Percentiles rank a stretch among this genome's conserved stretches.
These are phyloP conservation scores for Halictus ligatus DNA, from an alignment of 2,888 invertebrate species.

Conservation along the genomic window DNA sequence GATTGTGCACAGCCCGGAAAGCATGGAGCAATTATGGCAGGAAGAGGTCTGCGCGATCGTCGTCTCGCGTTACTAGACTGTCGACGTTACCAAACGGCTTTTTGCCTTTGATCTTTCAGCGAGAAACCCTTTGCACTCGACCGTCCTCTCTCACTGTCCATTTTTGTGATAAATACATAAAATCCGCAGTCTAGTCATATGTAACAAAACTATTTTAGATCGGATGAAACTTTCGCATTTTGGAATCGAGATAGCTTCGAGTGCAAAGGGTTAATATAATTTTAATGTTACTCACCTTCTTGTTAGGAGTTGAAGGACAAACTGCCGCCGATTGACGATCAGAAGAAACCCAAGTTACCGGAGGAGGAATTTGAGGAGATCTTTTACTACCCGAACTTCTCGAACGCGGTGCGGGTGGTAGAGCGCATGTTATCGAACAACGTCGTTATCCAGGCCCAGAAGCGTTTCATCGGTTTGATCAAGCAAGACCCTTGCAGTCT, in stretches of 20 bases:
- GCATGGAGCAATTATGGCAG: constrained; percentile 40
- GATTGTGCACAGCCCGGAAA: constrained; percentile 46
- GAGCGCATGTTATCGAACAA: constrained; percentile 91
- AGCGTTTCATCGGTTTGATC: constrained; percentile 89
- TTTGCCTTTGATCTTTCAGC: neutral
- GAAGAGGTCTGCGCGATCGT: constrained; percentile 41
- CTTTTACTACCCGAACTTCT: constrained; percentile 73
- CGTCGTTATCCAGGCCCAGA: constrained; percentile 88
- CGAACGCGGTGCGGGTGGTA: constrained; percentile 87
- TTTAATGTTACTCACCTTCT: neutral
- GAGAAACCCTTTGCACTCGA: neutral
- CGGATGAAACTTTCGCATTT: too few relatives aligned
- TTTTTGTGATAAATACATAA: too few relatives aligned
- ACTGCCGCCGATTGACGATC: constrained; percentile 29
- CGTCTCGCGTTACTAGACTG: neutral
- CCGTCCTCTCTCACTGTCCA: neutral
- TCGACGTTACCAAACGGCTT: neutral
- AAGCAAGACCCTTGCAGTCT: constrained; percentile 87
- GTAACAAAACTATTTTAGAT: too few relatives aligned
- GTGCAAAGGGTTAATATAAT: too few relatives aligned
- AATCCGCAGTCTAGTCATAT: too few relatives aligned
- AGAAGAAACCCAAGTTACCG: neutral
- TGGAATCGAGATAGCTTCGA: too few relatives aligned
- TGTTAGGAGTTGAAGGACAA: constrained; percentile 54
- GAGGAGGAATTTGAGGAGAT: constrained; percentile 82